Evolutionary conservation across 2,797 vertebrate genomes (phyloP), one percentile per base, ranked within the genome.

Genomic region (Vespertilio murinus): DNA sequence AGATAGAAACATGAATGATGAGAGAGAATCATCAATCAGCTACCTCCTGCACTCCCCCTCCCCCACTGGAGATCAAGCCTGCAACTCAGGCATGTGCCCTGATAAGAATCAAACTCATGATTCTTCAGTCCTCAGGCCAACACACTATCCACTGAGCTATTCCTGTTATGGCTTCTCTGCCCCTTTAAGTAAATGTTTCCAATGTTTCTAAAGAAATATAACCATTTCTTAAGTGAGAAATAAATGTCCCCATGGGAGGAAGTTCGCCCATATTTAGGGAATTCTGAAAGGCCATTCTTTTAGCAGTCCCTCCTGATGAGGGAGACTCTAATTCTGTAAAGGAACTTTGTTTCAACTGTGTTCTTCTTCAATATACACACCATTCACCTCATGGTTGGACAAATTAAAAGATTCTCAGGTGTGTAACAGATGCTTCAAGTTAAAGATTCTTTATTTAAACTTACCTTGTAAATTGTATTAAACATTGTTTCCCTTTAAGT

Each of bases 401-500:
- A 77, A 77, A 23, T 54, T 94, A 93, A 92, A 77, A 90, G 70
- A 40, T 18, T 95, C 25, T 94, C 20, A 54, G 9, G 5, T 84
- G 16, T 91, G 16, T 86, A 47, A 65, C 20, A 92, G 25, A 52
- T 74, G 18, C 38, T 83, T 94, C 52, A 71, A 7, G 3, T 84
- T 80, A 42, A 40, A 86, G 18, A 0, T 86, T 74, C 22, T 75
- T 88, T 96, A 64, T 40, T 70, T 70, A 78, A 16, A 40, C 25
- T 78, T 74, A 83, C 5, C 33, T 74, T 88, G 59, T 40, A 69
- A 82, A 75, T 70, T 90, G 49, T 14, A 77, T 86, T 95, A 79
- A 89, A 59, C 33, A 70, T 78, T 87, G 12, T 17, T 86, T 91
- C 23, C 23, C 25, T 86, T 91, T 25, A 71, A 77, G 30, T 13